Percentiles rank a stretch among this genome's conserved stretches.
Evolutionary conservation across 2,113 vertebrate genomes (phyloP).

Genomic region (Chitala chitala): DNA sequence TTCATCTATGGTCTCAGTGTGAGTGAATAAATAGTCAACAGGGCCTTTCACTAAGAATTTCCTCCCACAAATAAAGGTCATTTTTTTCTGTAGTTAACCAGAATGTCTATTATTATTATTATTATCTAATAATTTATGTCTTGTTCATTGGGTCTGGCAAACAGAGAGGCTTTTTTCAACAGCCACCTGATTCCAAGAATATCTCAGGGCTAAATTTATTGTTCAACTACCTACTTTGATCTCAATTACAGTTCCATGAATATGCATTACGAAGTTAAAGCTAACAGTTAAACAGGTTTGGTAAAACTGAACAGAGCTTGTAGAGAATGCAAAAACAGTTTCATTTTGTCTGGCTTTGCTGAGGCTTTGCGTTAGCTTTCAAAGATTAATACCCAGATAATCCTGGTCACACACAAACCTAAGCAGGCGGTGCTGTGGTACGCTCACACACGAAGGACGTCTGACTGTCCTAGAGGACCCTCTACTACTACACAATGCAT

Average conservation of each 20-base stretch:
- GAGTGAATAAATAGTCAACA: neutral
- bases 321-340: neutral
- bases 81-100: constrained; percentile 17
- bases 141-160: constrained; percentile 20
- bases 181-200: constrained; percentile 17
- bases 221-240: constrained; percentile 1
- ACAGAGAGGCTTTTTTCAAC: neutral
- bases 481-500: neutral
- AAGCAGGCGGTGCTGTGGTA: neutral
- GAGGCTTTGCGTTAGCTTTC: neutral
- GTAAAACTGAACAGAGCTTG: neutral
- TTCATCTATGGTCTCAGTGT: neutral
- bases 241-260: neutral
- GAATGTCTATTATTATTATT: constrained; percentile 30
- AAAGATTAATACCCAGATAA: neutral
- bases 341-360: neutral
- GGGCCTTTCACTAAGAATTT: neutral
- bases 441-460: neutral
- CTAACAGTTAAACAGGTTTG: neutral
- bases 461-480: neutral
- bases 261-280: constrained; percentile 1
- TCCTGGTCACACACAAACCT: neutral
- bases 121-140: constrained; percentile 24
- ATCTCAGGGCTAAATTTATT: neutral
- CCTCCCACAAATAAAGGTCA: constrained; percentile 1